Percentiles rank a stretch among this genome's conserved stretches.
These are phyloP conservation scores for Chalcis sispes DNA, from an alignment of 2,888 invertebrate genomes.

Conservation along the genomic window DNA sequence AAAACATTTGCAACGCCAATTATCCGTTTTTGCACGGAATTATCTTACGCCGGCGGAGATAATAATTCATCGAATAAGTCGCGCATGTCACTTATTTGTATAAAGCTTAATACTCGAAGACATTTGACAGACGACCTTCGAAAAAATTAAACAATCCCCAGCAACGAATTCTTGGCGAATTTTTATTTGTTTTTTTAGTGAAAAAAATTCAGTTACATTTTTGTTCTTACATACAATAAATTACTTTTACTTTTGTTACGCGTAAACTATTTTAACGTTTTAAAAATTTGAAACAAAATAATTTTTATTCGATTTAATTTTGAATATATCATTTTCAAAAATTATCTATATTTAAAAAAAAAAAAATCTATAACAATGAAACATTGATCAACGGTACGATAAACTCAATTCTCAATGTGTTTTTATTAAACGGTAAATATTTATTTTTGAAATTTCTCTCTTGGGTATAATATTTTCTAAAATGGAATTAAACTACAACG, in stretches of 20 bases:
- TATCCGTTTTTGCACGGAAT: constrained; percentile 75
- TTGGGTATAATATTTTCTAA: not conserved
- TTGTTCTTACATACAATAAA: too few relatives aligned
- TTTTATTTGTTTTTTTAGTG: constrained; percentile 3
- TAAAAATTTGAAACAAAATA: too few relatives aligned
- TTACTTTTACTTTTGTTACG: too few relatives aligned
- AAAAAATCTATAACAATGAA: too few relatives aligned
- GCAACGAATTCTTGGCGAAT: constrained; percentile 12
- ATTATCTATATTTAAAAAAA: too few relatives aligned
- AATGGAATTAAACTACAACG: constrained; percentile 17
- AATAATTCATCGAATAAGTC: constrained; percentile 59
- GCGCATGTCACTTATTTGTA: constrained; percentile 24
- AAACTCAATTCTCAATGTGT: too few relatives aligned
- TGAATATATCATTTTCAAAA: too few relatives aligned
- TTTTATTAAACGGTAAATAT: constrained; percentile 32
- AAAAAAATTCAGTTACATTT: too few relatives aligned
- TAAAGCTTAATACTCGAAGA: constrained; percentile 17
- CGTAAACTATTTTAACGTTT: too few relatives aligned
- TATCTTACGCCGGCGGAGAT: constrained; percentile 64
- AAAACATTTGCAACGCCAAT: constrained; percentile 68
- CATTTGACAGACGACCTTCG: constrained; percentile 1
- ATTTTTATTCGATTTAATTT: too few relatives aligned
- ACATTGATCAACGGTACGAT: too few relatives aligned
- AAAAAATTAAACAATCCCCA: constrained; percentile 25
- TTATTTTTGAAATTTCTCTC: constrained; percentile 34